Evolutionary conservation across 2,797 vertebrate species (phyloP).

Genomic region (Liparis tanakae): DNA sequence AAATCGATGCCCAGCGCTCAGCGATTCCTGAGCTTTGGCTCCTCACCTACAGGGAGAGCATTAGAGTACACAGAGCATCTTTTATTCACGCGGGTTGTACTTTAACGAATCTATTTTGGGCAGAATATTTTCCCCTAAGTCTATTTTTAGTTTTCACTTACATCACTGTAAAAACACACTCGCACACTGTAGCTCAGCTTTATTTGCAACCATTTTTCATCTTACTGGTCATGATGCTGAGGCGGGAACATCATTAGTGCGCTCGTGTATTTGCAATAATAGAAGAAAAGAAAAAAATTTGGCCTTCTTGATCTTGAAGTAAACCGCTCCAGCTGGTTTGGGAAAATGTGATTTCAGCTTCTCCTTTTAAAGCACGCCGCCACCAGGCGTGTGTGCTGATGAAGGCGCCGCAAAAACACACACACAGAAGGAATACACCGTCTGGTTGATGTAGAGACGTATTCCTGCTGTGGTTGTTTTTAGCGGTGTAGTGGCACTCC

Average conservation of each 20-base stretch:
- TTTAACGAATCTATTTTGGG: slow-evolving; percentile 3
- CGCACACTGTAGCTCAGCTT: neutral
- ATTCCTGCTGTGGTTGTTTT: too few relatives aligned
- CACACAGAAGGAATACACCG: neutral
- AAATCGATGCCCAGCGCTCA: neutral
- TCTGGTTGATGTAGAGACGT: neutral
- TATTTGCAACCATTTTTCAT: slow-evolving; percentile 1
- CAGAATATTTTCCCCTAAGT: slow-evolving; percentile 17
- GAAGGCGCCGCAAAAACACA: slow-evolving; percentile 4
- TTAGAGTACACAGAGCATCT: neutral
- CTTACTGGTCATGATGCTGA: neutral
- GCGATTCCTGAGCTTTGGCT: neutral
- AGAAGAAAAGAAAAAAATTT: neutral
- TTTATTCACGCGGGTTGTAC: neutral
- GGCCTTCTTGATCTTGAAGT: slow-evolving; percentile 3
- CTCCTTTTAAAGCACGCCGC: neutral
- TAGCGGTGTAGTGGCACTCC: too few relatives aligned
- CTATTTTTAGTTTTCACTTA: slow-evolving; percentile 26
- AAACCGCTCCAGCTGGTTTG: slow-evolving; percentile 8
- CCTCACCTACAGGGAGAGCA: neutral
- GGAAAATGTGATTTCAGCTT: slow-evolving; percentile 25
- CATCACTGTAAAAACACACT: neutral
- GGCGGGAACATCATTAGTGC: neutral
- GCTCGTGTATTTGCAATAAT: neutral
- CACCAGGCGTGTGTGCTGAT: neutral